Evolutionary conservation across 2,797 vertebrate species (phyloP).

Genomic region (Odontamblyopus lacepedii): DNA sequence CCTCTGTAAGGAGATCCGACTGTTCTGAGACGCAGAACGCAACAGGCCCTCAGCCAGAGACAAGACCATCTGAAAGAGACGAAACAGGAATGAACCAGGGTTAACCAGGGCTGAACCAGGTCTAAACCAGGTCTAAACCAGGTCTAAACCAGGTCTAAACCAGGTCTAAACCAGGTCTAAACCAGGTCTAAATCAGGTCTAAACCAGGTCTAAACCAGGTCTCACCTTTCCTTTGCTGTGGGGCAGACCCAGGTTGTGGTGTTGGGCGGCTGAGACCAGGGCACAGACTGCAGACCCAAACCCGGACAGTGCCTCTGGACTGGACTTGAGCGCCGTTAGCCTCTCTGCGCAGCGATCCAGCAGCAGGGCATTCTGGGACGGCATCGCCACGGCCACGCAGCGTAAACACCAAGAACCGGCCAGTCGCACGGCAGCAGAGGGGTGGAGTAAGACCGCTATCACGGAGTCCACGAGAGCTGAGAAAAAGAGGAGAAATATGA

Average conservation of each 20-base stretch:
- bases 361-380: slow-evolving; percentile 80
- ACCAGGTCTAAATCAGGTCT: neutral
- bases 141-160: no score
- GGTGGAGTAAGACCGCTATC: slow-evolving; percentile 83
- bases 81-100: neutral
- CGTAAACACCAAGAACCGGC: slow-evolving; percentile 90
- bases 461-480: slow-evolving; percentile 87
- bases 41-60: slow-evolving; percentile 87
- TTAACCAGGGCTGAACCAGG: neutral
- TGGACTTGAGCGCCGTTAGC: slow-evolving; percentile 81
- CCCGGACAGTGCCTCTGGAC: slow-evolving; percentile 87
- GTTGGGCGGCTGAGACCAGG: slow-evolving; percentile 86
- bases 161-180: no score
- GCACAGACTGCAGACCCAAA: slow-evolving; percentile 87
- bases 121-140: neutral
- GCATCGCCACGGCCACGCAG: slow-evolving; percentile 83
- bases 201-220: neutral
- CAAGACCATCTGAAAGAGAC: slow-evolving; percentile 80
- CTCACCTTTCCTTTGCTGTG: slow-evolving; percentile 89
- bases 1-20: slow-evolving; percentile 86
- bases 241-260: slow-evolving; percentile 90
- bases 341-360: slow-evolving; percentile 86
- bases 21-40: slow-evolving; percentile 89
- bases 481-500: neutral
- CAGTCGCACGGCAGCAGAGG: slow-evolving; percentile 80